Conservation (phyloP, 2,113 vertebrate species). For the Poeciliopsis turrubarensis region DNA sequence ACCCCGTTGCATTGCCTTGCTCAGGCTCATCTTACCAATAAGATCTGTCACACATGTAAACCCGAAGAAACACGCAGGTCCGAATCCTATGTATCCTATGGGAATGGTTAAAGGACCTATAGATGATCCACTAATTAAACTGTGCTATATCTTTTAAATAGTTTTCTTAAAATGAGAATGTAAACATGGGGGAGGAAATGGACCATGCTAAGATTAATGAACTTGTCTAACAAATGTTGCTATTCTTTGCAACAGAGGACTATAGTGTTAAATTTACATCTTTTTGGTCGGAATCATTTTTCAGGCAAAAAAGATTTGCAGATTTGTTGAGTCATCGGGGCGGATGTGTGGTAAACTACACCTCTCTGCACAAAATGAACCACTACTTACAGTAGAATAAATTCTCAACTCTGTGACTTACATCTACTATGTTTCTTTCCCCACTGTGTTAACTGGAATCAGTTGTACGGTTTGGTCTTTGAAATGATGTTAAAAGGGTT, state of each 20-base stretch:
- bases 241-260: constrained; percentile 46
- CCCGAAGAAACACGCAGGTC: constrained; percentile 53
- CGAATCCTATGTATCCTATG: constrained; percentile 63
- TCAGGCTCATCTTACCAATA: constrained; percentile 76
- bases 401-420: constrained; percentile 43
- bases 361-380: constrained; percentile 28
- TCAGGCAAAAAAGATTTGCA: constrained; percentile 16
- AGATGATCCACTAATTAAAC: constrained; percentile 79
- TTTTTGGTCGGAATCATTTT: constrained; percentile 49
- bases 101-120: constrained; percentile 70
- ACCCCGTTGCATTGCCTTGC: constrained; percentile 40
- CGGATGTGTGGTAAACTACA: constrained; percentile 50
- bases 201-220: too few relatives aligned
- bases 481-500: constrained; percentile 7
- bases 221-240: too few relatives aligned
- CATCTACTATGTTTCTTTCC: constrained; percentile 35
- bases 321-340: constrained; percentile 38
- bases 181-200: constrained; percentile 21
- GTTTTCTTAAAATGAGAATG: constrained; percentile 55
- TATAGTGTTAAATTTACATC: constrained; percentile 70
- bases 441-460: constrained; percentile 21
- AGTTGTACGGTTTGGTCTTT: constrained; percentile 5
- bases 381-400: constrained; percentile 50
- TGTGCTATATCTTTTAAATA: constrained; percentile 78
- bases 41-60: constrained; percentile 61